These are phyloP conservation scores for Campopleginae sp. DNA, from an alignment of 2,888 invertebrate genomes.

Conservation along the genomic window DNA sequence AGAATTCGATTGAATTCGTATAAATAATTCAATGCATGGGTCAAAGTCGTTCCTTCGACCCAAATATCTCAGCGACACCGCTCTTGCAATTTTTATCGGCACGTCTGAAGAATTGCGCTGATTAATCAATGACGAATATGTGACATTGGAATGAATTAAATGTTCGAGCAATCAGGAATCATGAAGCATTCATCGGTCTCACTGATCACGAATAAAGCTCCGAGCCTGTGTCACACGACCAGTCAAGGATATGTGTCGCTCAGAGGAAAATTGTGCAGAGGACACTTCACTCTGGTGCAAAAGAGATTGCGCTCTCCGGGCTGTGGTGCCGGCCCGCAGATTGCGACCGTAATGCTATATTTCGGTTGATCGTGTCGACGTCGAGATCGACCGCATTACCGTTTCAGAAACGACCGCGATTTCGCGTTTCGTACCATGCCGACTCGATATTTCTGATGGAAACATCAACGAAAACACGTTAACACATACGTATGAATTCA, in stretches of 20 bases:
- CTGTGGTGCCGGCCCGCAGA: constrained; percentile 6
- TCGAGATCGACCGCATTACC: constrained; percentile 60
- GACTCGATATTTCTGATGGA: constrained; percentile 30
- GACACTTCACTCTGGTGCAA: neutral
- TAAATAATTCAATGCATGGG: neutral
- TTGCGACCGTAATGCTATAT: constrained; percentile 12
- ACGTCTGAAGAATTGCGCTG: neutral
- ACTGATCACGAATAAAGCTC: neutral
- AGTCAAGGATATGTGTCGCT: neutral
- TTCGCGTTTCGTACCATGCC: constrained; percentile 51
- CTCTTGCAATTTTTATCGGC: neutral
- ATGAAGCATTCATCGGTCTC: neutral
- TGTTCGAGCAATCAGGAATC: neutral
- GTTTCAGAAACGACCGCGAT: constrained; percentile 49
- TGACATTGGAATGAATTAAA: neutral
- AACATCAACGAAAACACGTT: neutral
- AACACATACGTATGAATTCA: constrained; percentile 8
- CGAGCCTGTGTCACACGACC: neutral
- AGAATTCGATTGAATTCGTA: too few species aligned
- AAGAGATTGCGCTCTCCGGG: neutral
- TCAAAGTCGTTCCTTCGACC: neutral
- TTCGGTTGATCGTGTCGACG: constrained; percentile 53
- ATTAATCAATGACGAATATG: neutral
- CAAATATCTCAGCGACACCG: neutral
- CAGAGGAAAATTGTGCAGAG: neutral